Evolutionary conservation across 2,888 invertebrate genomes (phyloP), one percentile per base, ranked within the genome.

Genomic region (Metacarcinus magister): DNA sequence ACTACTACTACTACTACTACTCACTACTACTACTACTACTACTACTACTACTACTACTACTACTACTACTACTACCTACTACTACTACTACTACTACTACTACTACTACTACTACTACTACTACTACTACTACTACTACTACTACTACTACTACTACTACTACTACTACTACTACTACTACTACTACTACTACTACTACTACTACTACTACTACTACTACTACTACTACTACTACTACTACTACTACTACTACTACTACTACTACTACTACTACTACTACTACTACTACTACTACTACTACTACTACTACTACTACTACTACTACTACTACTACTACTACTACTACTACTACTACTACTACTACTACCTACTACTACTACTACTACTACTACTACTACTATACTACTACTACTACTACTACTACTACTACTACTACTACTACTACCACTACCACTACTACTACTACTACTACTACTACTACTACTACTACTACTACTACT

Each of bases 1-100:
- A 75, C 75, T n/a, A 75, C 75, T n/a, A 75, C 75, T 75, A 75
- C 75, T n/a, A 75, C 75, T 75, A 75, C 75, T 75, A 67, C 67
- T 67, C 2, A n/a, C 67, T 67, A 67, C 67, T 67, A 67, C 67
- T 67, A 67, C 67, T 67, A 67, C 67, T 67, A 67, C n/a, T 67
- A 7, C 67, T 67, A 67, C 67, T 67, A 67, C 67, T 67, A 67
- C 67, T 67, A 67, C 19, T 19, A 16, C 13, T 67, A 67, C 4
- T 67, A 67, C 67, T 67, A 67, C n/a, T 19, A 67, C n/a, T 19
- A 67, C 67, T 19, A 67, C 67, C n/a, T n/a, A n/a, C n/a, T 67
- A 67, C 67, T 67, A 7, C 67, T 67, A 67, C 67, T 67, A 67
- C 67, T 67, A 67, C 67, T 67, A 67, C 67, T 67, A 67, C 67